phyloP scores from a whole-genome alignment of 1,140 invertebrate genomes.

The Diuraphis noxia region DNA sequence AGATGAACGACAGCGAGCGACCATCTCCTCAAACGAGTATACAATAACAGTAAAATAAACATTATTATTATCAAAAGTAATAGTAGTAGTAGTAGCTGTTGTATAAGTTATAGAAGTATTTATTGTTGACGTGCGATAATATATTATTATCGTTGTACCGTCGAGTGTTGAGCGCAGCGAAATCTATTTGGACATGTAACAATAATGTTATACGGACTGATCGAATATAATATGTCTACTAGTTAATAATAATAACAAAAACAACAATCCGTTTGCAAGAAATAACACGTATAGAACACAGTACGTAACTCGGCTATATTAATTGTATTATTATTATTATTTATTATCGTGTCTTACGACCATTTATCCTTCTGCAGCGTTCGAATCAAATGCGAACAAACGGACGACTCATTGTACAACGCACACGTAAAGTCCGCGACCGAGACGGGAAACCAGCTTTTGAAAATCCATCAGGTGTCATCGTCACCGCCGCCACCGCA shows the following conservation, averaged over 20 bases:
- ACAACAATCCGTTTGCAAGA: not conserved
- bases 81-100: too few relatives aligned
- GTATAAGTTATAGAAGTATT: not conserved
- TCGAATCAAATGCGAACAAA: not conserved
- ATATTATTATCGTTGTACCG: not conserved
- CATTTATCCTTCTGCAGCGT: not conserved
- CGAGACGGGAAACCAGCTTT: not conserved
- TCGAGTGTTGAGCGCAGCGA: not conserved
- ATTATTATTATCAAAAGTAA: too few relatives aligned
- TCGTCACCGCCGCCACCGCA: not conserved
- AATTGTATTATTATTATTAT: not conserved
- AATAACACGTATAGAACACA: not conserved
- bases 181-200: not conserved
- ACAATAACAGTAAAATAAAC: not conserved
- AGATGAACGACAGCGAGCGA: not conserved
- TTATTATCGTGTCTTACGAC: not conserved
- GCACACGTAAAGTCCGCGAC: not conserved
- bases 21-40: not conserved
- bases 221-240: not conserved
- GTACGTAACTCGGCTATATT: not conserved
- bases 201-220: not conserved
- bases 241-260: not conserved
- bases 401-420: not conserved
- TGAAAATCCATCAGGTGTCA: conserved; percentile 31
- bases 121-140: not conserved